Percentiles rank a stretch among this genome's conserved stretches.
phyloP scores from a whole-genome alignment of 2,888 invertebrate species.

The Pandemis heparana region DNA sequence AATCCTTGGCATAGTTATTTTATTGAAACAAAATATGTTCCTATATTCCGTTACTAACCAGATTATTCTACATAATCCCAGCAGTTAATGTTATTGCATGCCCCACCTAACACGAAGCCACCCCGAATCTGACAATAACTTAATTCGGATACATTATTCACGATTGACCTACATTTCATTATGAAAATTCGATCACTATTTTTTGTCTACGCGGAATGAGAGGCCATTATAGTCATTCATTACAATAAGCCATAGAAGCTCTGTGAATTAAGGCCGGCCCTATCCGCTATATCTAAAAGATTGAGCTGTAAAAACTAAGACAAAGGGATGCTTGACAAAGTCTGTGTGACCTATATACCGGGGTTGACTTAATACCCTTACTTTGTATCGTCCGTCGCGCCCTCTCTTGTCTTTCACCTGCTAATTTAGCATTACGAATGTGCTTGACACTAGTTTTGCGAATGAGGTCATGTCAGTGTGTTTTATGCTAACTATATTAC shows the following conservation, averaged over 20 bases:
- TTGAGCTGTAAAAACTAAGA: conserved; percentile 64
- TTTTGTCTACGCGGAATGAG: not conserved
- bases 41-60: not conserved
- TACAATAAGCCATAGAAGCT: conserved; percentile 13
- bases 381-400: conserved; percentile 59
- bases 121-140: conserved; percentile 12
- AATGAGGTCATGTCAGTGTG: conserved; percentile 23
- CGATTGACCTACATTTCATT: conserved; percentile 14
- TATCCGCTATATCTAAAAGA: conserved; percentile 41
- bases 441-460: conserved; percentile 32
- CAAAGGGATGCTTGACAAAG: conserved; percentile 72
- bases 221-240: conserved; percentile 14
- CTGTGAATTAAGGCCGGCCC: not conserved
- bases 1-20: not conserved
- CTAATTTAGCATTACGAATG: conserved; percentile 38
- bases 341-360: conserved; percentile 70
- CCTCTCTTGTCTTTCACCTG: conserved; percentile 53
- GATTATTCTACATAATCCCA: conserved; percentile 4
- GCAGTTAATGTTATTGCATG: conserved; percentile 5
- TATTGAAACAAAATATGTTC: not conserved
- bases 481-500: conserved; percentile 2
- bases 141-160: conserved; percentile 2
- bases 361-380: conserved; percentile 67
- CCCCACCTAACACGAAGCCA: conserved; percentile 19
- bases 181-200: conserved; percentile 11